Conservation (phyloP, 2,113 vertebrate species). For the Oostethus manadensis region DNA sequence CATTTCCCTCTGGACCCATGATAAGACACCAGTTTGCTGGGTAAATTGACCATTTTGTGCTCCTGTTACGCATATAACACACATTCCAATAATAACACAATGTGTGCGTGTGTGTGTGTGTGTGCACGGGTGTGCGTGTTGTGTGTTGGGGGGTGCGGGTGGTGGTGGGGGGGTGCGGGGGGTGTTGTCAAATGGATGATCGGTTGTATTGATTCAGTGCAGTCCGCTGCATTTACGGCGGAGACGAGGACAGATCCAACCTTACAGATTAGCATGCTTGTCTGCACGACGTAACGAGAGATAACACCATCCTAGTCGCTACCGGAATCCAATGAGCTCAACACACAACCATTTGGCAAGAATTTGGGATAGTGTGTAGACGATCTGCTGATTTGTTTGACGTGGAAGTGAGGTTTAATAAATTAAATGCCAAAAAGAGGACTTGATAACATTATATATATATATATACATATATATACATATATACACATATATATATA, state of each 20-base stretch:
- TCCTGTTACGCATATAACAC: conserved; percentile 34
- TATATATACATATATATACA: too few relatives aligned
- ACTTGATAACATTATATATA: too few relatives aligned
- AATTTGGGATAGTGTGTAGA: conserved; percentile 12
- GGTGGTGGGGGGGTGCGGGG: conserved; percentile 1
- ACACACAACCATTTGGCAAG: conserved; percentile 19
- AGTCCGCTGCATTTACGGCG: conserved; percentile 30
- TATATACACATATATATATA: too few relatives aligned
- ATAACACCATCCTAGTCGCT: conserved; percentile 30
- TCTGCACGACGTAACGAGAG: conserved; percentile 10
- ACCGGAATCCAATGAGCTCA: neutral
- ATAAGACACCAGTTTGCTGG: conserved; percentile 46
- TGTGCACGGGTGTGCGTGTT: too few relatives aligned
- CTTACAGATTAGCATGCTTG: conserved; percentile 21
- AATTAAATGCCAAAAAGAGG: too few relatives aligned
- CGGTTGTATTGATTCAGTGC: conserved; percentile 42
- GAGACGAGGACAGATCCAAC: conserved; percentile 28
- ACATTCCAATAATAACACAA: conserved; percentile 1
- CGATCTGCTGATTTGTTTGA: too few relatives aligned
- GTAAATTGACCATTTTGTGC: conserved; percentile 46
- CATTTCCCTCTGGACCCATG: conserved; percentile 38
- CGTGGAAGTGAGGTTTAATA: too few relatives aligned
- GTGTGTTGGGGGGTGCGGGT: conserved; percentile 18
- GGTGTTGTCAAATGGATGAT: conserved; percentile 25
- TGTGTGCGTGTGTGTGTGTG: conserved; percentile 3